Evolutionary conservation across 2,797 vertebrate genomes (phyloP).

Genomic region (Cheirogaleus major): DNA sequence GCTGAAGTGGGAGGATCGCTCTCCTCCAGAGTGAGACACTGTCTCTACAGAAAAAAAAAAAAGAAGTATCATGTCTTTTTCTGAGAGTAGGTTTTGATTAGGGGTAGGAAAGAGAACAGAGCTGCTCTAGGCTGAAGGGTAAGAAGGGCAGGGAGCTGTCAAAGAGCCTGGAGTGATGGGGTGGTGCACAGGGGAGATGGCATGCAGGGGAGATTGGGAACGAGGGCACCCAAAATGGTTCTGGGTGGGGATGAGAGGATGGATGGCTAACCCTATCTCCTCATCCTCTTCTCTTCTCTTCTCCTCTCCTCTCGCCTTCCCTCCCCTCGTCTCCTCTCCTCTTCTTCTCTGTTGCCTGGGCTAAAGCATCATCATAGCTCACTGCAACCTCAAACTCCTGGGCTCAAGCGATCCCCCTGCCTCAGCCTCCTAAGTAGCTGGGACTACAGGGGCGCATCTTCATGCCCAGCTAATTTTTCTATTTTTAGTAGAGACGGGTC

Average conservation of each 20-base stretch:
- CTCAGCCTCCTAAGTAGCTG: background rate
- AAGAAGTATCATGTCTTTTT: background rate
- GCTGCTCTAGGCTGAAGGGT: background rate
- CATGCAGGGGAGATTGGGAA: too few species aligned
- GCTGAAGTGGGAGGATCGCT: background rate
- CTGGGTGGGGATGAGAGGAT: background rate
- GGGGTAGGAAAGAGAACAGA: background rate
- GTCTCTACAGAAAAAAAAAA: too few species aligned
- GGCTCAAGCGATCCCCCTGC: background rate
- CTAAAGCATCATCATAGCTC: background rate
- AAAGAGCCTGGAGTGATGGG: background rate
- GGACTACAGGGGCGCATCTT: background rate
- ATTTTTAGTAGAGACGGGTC: background rate
- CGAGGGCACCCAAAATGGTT: background rate
- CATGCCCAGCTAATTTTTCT: background rate
- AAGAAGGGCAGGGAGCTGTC: background rate
- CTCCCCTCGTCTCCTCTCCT: background rate
- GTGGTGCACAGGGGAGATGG: too few species aligned
- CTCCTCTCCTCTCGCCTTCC: accelerated
- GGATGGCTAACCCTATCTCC: background rate
- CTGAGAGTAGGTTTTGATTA: background rate
- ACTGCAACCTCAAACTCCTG: background rate
- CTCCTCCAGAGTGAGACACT: too few species aligned
- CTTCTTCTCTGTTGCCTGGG: background rate
- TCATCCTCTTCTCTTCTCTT: too few species aligned